Evolutionary conservation across 2,113 vertebrate species (phyloP), one percentile per base, ranked within the genome.

Genomic region (Okapia johnstoni): DNA sequence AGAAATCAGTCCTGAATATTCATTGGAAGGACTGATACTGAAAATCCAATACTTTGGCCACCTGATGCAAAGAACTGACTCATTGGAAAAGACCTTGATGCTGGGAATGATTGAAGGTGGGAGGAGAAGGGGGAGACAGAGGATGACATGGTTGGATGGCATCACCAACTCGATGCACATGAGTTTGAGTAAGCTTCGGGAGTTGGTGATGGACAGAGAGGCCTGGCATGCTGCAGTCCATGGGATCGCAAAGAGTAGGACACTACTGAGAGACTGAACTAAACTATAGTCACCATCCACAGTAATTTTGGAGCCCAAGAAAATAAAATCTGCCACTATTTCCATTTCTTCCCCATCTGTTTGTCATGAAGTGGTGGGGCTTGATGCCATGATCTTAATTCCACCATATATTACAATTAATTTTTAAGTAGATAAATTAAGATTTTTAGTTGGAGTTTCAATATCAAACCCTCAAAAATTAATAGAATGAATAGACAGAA

Each of bases 111-210:
- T 66, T 66, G 61, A 66, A 66, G 33, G 33, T 66, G 33, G 61
- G 61, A n/a, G 8, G 61, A 66, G 61, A 66, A 66, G 33, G 33
- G 61, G 33, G 61, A 2, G 19, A 66, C 61, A 66, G 33, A 17
- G 61, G 61, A n/a, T 66, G 61, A n/a, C 33, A 66, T 19, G 7
- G 16, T 66, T 66, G 16, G 61, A n/a, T 66, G 61, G 61, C 33
- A 66, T 66, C 33, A 66, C 33, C 0, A 4, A 66, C 8, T 17
- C 0, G 1, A n/a, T 19, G 33, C 7, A 66, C 7, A 66, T n/a
- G 33, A 66, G 33, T 66, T n/a, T 66, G 17, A n/a, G 8, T 33
- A 66, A n/a, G 61, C 33, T 66, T 66, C 0, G 4, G 33, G 33
- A 63, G 61, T 63, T 63, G 61, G 61, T n/a, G 61, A 63, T 63